These are phyloP conservation scores for Cantharis rustica DNA, from an alignment of 2,888 invertebrate genomes.

Conservation along the genomic window DNA sequence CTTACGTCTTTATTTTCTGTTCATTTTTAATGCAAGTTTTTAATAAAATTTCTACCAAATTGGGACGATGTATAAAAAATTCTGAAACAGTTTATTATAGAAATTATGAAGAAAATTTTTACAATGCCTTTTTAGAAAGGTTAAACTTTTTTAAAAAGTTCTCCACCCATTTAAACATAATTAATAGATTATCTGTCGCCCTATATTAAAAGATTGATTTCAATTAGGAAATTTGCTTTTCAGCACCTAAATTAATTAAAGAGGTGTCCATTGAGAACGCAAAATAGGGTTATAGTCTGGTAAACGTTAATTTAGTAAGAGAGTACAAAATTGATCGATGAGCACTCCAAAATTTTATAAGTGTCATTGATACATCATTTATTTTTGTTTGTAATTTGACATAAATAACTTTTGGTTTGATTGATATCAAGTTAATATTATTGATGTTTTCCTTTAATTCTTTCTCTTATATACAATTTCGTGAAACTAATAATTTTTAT, in stretches of 20 bases:
- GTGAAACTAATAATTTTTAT: not conserved
- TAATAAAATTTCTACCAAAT: not conserved
- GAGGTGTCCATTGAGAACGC: constrained; percentile 31
- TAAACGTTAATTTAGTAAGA: constrained; percentile 23
- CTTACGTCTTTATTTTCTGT: not conserved
- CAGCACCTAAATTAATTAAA: constrained; percentile 48
- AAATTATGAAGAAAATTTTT: not conserved
- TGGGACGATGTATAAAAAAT: not conserved
- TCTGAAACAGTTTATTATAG: not conserved
- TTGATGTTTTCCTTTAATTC: not conserved
- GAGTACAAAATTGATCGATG: not conserved
- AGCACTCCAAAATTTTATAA: not conserved
- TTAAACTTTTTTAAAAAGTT: constrained; percentile 28
- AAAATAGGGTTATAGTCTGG: constrained; percentile 21
- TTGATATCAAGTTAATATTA: not conserved
- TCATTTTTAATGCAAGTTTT: not conserved
- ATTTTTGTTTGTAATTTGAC: not conserved
- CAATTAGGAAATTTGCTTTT: constrained; percentile 45
- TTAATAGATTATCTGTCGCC: constrained; percentile 51
- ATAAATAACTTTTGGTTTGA: not conserved
- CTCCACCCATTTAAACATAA: constrained; percentile 50
- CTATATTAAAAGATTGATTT: constrained; percentile 51
- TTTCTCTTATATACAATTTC: not conserved
- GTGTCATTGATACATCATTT: not conserved
- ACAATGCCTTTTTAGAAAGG: not conserved